Conservation (phyloP, 2,113 vertebrate genomes). For the Chaetorhynchus papuensis region DNA sequence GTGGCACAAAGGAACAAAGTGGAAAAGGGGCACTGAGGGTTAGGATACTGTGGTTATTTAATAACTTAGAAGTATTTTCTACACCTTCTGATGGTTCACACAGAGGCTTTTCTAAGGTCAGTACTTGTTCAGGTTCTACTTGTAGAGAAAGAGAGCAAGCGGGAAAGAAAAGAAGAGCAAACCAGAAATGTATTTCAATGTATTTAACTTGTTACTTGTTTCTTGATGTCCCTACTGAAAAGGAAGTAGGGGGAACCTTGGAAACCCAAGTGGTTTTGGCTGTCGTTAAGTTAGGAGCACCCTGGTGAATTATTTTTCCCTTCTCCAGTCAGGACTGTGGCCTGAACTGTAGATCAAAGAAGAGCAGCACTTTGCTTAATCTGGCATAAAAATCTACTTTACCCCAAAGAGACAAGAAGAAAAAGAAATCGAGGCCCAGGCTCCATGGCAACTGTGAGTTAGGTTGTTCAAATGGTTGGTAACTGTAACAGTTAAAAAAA, state of each 20-base stretch:
- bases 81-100: not conserved
- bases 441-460: slow-evolving; percentile 5
- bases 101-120: not conserved
- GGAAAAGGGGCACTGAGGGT: not conserved
- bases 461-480: not conserved
- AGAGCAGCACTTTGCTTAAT: slow-evolving; percentile 57
- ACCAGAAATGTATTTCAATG: not conserved
- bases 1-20: not conserved
- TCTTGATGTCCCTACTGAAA: not conserved
- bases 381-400: slow-evolving; percentile 62
- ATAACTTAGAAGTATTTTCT: not conserved
- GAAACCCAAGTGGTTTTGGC: not conserved
- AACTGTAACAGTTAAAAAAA: not conserved
- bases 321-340: not conserved
- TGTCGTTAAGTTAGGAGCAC: not conserved
- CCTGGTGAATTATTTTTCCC: slow-evolving; percentile 24
- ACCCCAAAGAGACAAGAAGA: slow-evolving; percentile 32
- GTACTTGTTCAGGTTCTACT: not conserved
- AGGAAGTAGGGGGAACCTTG: not conserved
- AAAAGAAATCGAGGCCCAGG: slow-evolving; percentile 36
- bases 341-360: slow-evolving; percentile 79
- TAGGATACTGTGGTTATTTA: not conserved
- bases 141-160: not conserved
- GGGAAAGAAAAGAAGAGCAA: not conserved
- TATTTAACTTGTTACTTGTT: slow-evolving; percentile 16